These are phyloP conservation scores for Alaudala cheleensis DNA, from an alignment of 2,113 vertebrate species.

Conservation along the genomic window DNA sequence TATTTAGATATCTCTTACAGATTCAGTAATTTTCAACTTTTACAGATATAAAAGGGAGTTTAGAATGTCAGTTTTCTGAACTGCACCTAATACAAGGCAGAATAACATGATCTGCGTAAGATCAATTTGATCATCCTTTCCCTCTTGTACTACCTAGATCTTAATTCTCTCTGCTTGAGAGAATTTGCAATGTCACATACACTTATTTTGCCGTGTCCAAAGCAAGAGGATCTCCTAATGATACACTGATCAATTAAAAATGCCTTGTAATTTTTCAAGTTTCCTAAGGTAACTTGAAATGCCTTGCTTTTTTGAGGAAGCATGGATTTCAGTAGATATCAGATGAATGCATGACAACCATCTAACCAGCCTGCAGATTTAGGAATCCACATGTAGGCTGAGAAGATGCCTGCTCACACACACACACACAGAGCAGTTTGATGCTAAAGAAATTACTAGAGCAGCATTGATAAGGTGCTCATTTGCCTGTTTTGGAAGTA, in stretches of 20 bases:
- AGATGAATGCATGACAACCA: conserved; percentile 91
- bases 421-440: conserved; percentile 48
- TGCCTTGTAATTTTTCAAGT: background rate
- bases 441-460: background rate
- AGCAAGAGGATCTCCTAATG: background rate
- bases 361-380: conserved; percentile 99
- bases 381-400: conserved; percentile 94
- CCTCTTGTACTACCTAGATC: background rate
- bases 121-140: background rate
- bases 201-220: background rate
- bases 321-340: conserved; percentile 65
- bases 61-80: background rate
- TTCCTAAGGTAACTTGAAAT: conserved; percentile 16
- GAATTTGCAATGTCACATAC: background rate
- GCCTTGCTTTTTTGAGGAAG: conserved; percentile 35
- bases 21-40: background rate
- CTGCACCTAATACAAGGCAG: background rate
- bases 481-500: background rate
- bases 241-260: background rate
- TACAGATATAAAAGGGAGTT: background rate
- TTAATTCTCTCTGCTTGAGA: background rate
- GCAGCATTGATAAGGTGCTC: background rate
- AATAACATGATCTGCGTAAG: background rate
- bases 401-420: conserved; percentile 94
- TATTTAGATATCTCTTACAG: background rate